These are phyloP conservation scores for Harlomillsia oculata DNA, from an alignment of 1,140 invertebrate genomes.

Conservation along the genomic window DNA sequence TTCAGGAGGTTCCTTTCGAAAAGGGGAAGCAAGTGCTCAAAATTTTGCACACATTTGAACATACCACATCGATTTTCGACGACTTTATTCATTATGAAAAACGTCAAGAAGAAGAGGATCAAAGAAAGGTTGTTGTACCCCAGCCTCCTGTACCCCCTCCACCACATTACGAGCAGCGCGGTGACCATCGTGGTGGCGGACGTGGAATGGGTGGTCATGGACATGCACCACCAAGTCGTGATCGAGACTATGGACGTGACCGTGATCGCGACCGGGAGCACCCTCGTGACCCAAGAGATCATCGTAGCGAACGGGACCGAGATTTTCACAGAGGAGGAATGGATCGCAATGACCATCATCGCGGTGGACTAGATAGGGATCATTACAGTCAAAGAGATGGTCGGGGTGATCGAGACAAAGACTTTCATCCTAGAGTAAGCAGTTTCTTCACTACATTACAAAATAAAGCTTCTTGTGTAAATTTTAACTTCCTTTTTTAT, in stretches of 20 bases:
- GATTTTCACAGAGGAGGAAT: no score
- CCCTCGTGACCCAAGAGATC: constrained; percentile 24
- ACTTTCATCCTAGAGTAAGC: constrained; percentile 24
- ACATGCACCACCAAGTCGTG: constrained; percentile 6
- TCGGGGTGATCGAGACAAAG: constrained; percentile 1
- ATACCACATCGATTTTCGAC: constrained; percentile 94
- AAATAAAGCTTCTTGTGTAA: background rate
- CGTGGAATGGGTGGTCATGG: constrained; percentile 13
- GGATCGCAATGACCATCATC: constrained; percentile 9
- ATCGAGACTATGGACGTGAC: constrained; percentile 15
- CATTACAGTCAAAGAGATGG: constrained; percentile 7
- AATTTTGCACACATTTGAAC: constrained; percentile 77
- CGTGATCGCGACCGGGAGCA: constrained; percentile 19
- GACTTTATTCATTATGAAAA: constrained; percentile 96
- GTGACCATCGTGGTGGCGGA: constrained; percentile 22
- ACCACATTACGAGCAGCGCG: constrained; percentile 21
- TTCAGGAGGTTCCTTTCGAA: constrained; percentile 74
- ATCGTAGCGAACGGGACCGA: constrained; percentile 21
- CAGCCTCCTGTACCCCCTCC: constrained; percentile 12
- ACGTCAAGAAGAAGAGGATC: constrained; percentile 88
- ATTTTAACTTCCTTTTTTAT: background rate
- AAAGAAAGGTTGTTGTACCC: constrained; percentile 46
- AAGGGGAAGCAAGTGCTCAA: constrained; percentile 73
- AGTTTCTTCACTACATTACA: no score
- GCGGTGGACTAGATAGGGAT: constrained; percentile 6